Evolutionary conservation across 2,797 vertebrate genomes (phyloP), one percentile per base, ranked within the genome.

Genomic region (Lepus oiostolus): DNA sequence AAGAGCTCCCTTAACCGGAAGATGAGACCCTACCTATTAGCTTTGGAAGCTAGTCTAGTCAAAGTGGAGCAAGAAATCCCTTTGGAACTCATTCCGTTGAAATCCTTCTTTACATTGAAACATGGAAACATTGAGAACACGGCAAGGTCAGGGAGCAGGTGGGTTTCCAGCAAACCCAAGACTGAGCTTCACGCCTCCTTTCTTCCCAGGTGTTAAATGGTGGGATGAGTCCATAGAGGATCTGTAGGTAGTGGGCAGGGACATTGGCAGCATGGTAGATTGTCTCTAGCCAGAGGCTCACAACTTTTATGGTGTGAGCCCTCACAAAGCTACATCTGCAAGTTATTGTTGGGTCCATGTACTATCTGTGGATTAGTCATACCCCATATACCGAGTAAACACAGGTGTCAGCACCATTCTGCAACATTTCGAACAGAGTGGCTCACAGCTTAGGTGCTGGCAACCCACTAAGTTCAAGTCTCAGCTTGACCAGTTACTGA

Each of bases 171-270:
- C 52, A 81, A 35, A 72, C 26, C 11, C 5, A 35, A 76, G 13
- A 13, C 17, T 50, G n/a, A 68, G 22, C 10, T 30, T 70, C 60
- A 67, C 0, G 2, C 10, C 14, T 24, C 5, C 38, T 52, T 0
- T 24, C 63, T 50, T 42, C 81, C 10, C 28, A 16, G 17, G 2
- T 70, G 6, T 32, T 77, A n/a, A 68, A 4, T 26, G 24, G 28
- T 4, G 32, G 12, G 26, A 24, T 77, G 50, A 67, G 11, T 50
- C 60, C 47, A 4, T 42, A 54, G 3, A 38, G n/a, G 85, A 32
- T 6, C 52, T 32, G 30, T 6, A 6, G 30, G 83, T 4, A 16
- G 21, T 19, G 1, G 47, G 1, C 1, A 0, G 19, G 7, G 86
- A 14, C 11, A 38, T 50, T 42, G n/a, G 11, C 7, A 38, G 24